Evolutionary conservation across 2,888 invertebrate species (phyloP), one percentile per base, ranked within the genome.

Genomic region (Ceraclea dissimilis): DNA sequence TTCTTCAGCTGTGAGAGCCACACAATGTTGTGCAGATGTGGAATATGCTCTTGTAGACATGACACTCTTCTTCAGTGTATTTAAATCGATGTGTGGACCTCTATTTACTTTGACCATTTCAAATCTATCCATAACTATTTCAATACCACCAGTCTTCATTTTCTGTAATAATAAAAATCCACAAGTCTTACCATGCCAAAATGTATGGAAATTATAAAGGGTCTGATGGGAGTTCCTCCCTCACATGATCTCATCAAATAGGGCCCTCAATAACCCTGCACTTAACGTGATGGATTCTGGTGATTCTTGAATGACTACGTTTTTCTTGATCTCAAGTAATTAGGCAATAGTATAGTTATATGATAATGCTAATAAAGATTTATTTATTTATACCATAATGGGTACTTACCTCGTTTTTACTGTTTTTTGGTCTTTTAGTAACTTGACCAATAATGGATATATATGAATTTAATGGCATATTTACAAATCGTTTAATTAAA

Each of bases 61-160:
- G 18, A 44, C n/a, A 52, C 10, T 2, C 16, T 16, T 16, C 22
- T 22, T n/a, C 18, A 46, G 13, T 39, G 4, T 13, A 13, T 39
- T 39, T 16, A 39, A 39, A 39, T 39, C 39, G 13, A 39, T 46
- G 10, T 46, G 2, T 19, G 19, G 5, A 11, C 18, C 16, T 46
- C 20, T 18, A 19, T 64, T 62, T 8, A 62, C 59, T 50, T 61
- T 59, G 4, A 65, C 63, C 54, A 63, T 59, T 17, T 63, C 49
- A 44, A 63, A 70, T 52, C 73, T 70, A 51, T 71, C 69, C 2
- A 75, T 71, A 54, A 70, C 69, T 2, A 75, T 71, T 60, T 75
- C 75, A 16, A 74, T 67, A 33, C 70, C 71, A 1, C 75, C 75
- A 0, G 75, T 75, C 2, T 69, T 67, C 68, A 74, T 70, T 19